phyloP scores from a whole-genome alignment of 1,140 invertebrate species.

The Pararge aegeria region DNA sequence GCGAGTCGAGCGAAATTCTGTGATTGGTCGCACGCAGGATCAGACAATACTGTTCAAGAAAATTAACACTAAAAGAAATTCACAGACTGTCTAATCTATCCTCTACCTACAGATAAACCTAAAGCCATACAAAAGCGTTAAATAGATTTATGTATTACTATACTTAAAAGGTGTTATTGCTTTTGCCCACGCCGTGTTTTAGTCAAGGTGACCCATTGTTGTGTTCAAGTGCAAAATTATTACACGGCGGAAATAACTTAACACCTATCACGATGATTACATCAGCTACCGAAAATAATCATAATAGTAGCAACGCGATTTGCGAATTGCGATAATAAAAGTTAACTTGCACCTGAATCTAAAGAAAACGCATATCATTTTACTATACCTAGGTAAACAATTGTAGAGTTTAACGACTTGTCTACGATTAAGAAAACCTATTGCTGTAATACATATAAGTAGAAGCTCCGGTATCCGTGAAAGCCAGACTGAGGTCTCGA shows the following conservation, averaged over 20 bases:
- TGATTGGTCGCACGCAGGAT: too few species aligned
- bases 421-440: too few species aligned
- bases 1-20: too few species aligned
- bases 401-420: too few species aligned
- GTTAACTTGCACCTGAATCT: neutral
- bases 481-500: too few species aligned
- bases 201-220: conserved; percentile 38
- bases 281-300: conserved; percentile 19
- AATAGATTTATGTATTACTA: conserved; percentile 1
- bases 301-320: neutral
- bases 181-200: conserved; percentile 20
- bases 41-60: too few species aligned
- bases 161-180: conserved; percentile 19
- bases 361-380: neutral
- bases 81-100: neutral
- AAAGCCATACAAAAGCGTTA: neutral
- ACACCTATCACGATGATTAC: conserved; percentile 16
- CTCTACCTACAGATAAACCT: neutral
- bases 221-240: conserved; percentile 45
- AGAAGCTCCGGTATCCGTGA: too few species aligned
- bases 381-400: too few species aligned
- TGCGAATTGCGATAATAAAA: neutral
- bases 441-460: too few species aligned
- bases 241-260: conserved; percentile 36
- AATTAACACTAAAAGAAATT: neutral